These are phyloP conservation scores for Oxystoma pomonae DNA, from an alignment of 2,888 invertebrate genomes.

Conservation along the genomic window DNA sequence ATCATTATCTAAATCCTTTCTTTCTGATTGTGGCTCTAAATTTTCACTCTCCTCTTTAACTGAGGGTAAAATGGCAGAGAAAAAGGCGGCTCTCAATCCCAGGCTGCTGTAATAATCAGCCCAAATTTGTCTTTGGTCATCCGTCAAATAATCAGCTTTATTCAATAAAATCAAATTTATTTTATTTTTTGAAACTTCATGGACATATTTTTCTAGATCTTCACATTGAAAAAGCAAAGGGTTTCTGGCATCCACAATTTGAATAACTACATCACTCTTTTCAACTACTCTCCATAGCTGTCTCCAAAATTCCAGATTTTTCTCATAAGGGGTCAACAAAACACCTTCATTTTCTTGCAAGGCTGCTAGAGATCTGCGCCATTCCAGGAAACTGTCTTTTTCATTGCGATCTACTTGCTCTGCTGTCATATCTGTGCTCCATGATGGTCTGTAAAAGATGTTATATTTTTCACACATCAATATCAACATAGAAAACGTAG, in stretches of 20 bases:
- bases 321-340: conserved; percentile 93
- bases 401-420: conserved; percentile 80
- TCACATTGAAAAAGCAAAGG: conserved; percentile 82
- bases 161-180: conserved; percentile 84
- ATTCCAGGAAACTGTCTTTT: conserved; percentile 79
- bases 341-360: conserved; percentile 77
- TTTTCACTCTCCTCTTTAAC: conserved; percentile 24
- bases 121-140: conserved; percentile 78
- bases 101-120: conserved; percentile 74
- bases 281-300: conserved; percentile 99
- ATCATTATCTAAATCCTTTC: no score
- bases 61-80: conserved; percentile 67
- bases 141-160: conserved; percentile 89
- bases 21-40: conserved; percentile 22
- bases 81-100: conserved; percentile 77
- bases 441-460: conserved; percentile 67
- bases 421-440: conserved; percentile 70
- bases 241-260: conserved; percentile 96
- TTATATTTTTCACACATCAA: no score
- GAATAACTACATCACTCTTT: conserved; percentile 85
- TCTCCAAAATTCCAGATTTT: conserved; percentile 96
- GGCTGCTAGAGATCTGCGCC: conserved; percentile 79
- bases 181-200: conserved; percentile 61
- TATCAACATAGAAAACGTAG: conserved; percentile 7
- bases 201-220: conserved; percentile 85